Conservation (phyloP, 2,113 vertebrate genomes). For the Notarius lentiginosus region DNA sequence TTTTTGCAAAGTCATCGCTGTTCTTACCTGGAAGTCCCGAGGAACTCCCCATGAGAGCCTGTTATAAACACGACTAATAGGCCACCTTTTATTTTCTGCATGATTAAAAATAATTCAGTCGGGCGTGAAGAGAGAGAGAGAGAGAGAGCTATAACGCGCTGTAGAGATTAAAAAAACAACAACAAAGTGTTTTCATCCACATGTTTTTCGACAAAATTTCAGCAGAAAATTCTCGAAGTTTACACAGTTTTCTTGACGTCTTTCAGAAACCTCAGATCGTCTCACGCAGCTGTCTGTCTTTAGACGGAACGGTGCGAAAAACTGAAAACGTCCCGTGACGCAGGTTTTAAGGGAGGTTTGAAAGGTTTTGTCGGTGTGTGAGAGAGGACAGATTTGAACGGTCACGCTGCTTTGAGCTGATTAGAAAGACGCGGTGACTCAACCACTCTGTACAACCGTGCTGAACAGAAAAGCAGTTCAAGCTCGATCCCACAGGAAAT, state of each 20-base stretch:
- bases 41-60: background rate
- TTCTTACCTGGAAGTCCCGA: background rate
- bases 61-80: constrained; percentile 36
- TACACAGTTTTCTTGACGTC: background rate
- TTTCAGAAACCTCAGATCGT: background rate
- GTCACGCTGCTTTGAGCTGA: background rate
- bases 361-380: background rate
- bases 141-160: background rate
- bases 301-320: background rate
- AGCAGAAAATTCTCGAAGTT: background rate
- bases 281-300: background rate
- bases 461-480: background rate
- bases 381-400: background rate
- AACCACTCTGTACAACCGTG: background rate
- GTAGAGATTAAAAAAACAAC: constrained; percentile 4
- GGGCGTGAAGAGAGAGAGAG: background rate
- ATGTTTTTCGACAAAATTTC: background rate
- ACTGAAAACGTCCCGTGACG: background rate
- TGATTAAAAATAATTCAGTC: constrained; percentile 25
- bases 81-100: constrained; percentile 14
- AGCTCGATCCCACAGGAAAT: too few relatives aligned
- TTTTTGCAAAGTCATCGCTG: background rate
- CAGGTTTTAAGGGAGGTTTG: background rate
- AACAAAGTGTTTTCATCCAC: background rate
- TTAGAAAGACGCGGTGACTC: background rate